Evolutionary conservation across 2,888 invertebrate genomes (phyloP).

Genomic region (Dryocosmus kuriphilus): DNA sequence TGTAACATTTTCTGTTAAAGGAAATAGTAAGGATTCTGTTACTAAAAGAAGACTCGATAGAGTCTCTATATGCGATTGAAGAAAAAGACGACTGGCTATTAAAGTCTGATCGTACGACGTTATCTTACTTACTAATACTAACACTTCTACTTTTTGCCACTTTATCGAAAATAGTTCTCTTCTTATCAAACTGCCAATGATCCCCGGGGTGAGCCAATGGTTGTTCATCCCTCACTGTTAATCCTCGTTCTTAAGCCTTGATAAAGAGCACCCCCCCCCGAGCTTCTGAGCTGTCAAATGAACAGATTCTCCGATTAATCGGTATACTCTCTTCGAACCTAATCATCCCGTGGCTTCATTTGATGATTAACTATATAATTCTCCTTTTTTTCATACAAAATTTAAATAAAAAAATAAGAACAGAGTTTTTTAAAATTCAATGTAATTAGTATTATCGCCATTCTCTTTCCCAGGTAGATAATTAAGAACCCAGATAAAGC

Average conservation of each 20-base stretch:
- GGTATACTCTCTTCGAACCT: background rate
- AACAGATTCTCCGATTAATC: constrained; percentile 33
- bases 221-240: constrained; percentile 72
- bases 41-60: too few relatives aligned
- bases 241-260: constrained; percentile 66
- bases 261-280: constrained; percentile 54
- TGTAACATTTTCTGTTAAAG: too few relatives aligned
- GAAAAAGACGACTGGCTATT: background rate
- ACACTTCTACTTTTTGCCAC: constrained; percentile 43
- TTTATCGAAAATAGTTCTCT: constrained; percentile 60
- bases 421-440: too few relatives aligned
- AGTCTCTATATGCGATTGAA: background rate
- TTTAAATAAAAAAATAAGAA: too few relatives aligned
- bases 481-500: too few relatives aligned
- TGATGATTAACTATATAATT: background rate
- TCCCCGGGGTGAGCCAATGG: constrained; percentile 68
- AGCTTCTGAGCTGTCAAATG: constrained; percentile 30
- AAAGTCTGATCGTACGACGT: constrained; percentile 31
- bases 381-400: background rate
- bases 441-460: too few relatives aligned
- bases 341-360: background rate
- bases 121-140: constrained; percentile 44
- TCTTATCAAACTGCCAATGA: constrained; percentile 71
- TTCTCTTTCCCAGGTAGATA: too few relatives aligned
- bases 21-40: too few relatives aligned